Evolutionary conservation across 2,113 vertebrate species (phyloP).

Genomic region (Felis chaus): DNA sequence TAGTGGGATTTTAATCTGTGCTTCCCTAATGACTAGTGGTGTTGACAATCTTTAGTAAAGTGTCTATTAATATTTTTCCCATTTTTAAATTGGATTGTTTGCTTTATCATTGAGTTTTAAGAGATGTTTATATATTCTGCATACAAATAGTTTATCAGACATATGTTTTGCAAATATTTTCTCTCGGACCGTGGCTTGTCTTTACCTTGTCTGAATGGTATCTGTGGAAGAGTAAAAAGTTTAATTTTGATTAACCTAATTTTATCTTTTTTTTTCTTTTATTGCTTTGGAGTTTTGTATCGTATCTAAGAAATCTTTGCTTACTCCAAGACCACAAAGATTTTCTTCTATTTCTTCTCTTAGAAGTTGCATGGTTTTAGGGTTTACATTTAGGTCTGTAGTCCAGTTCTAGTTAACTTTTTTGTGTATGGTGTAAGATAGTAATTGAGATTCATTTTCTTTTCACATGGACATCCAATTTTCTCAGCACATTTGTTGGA

Average conservation of each 20-base stretch:
- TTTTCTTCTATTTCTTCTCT: neutral
- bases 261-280: neutral
- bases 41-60: neutral
- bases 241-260: constrained; percentile 39
- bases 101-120: neutral
- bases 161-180: neutral
- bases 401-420: constrained; percentile 38
- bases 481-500: neutral
- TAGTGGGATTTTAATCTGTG: neutral
- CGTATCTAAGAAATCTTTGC: constrained; percentile 25
- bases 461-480: neutral
- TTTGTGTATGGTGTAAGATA: neutral
- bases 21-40: neutral
- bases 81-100: neutral
- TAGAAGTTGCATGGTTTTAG: neutral
- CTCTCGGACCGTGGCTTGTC: neutral
- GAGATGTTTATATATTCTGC: constrained; percentile 2
- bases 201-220: constrained; percentile 33
- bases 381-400: neutral
- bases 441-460: neutral
- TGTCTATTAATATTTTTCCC: neutral
- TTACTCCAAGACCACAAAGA: neutral
- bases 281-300: neutral
- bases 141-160: neutral
- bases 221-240: constrained; percentile 11